Percentiles rank a stretch among this genome's conserved stretches.
phyloP scores from a whole-genome alignment of 2,113 vertebrate species.

The Anthoscopus minutus region DNA sequence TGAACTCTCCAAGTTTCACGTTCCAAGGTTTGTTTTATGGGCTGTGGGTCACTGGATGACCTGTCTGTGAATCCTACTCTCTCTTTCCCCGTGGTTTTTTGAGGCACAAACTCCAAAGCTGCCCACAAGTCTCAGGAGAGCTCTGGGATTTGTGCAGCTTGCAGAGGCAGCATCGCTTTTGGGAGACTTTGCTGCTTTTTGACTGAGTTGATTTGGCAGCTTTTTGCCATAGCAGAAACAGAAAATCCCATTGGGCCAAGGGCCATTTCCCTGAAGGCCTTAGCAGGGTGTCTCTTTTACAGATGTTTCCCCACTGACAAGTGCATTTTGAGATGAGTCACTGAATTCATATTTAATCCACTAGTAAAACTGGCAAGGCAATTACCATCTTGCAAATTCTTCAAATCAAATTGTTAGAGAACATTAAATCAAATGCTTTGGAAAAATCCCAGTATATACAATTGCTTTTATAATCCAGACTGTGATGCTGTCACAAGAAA shows the following conservation, averaged over 20 bases:
- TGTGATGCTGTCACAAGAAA: background rate
- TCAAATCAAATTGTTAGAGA: slow-evolving; percentile 28
- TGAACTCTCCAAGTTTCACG: background rate
- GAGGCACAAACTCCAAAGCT: background rate
- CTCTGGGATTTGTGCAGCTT: background rate
- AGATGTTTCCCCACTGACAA: background rate
- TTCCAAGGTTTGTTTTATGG: background rate
- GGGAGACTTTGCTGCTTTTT: background rate
- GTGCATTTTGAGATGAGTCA: slow-evolving; percentile 30
- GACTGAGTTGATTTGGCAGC: background rate
- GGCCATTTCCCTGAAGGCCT: background rate
- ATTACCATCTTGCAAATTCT: slow-evolving; percentile 4
- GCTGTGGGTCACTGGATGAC: background rate
- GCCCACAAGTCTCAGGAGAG: background rate
- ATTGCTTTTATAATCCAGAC: slow-evolving; percentile 3
- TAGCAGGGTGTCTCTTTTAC: background rate
- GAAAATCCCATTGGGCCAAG: background rate
- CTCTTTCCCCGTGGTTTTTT: background rate
- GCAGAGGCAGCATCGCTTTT: background rate
- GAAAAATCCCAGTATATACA: background rate
- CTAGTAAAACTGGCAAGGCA: slow-evolving; percentile 18
- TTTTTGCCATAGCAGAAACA: background rate
- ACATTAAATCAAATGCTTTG: slow-evolving; percentile 29
- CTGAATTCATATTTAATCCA: slow-evolving; percentile 10
- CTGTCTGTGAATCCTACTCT: background rate